A percentile compares a stretch with the other conserved stretches of the same genome.
These are phyloP conservation scores for Anhinga anhinga DNA, from an alignment of 2,113 vertebrate species.

Conservation along the genomic window DNA sequence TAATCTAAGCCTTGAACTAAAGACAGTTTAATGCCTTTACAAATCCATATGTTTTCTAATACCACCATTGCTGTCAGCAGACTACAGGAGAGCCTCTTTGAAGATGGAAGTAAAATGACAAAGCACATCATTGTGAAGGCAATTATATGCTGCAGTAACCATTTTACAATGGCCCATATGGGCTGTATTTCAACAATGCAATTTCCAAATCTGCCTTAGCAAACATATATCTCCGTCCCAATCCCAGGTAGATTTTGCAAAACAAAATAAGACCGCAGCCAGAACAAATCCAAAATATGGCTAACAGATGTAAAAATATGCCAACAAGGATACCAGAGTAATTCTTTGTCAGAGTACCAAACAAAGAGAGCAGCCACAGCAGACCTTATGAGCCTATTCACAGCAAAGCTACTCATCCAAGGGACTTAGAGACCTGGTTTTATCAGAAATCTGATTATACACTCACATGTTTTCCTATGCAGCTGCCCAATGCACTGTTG, in stretches of 20 bases:
- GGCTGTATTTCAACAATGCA: slow-evolving; percentile 76
- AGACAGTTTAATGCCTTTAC: slow-evolving; percentile 67
- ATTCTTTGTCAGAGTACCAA: slow-evolving; percentile 9
- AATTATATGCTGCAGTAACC: slow-evolving; percentile 78
- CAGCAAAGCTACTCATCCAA: slow-evolving; percentile 28
- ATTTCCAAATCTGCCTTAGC: slow-evolving; percentile 78
- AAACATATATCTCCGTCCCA: slow-evolving; percentile 74
- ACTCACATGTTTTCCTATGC: slow-evolving; percentile 17
- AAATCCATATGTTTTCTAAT: slow-evolving; percentile 72
- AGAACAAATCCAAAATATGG: slow-evolving; percentile 60
- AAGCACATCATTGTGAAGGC: slow-evolving; percentile 78
- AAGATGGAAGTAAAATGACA: slow-evolving; percentile 75
- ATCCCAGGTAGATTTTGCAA: slow-evolving; percentile 66
- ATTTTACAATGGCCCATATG: slow-evolving; percentile 73
- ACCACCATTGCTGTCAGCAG: slow-evolving; percentile 66
- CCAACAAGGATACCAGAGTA: slow-evolving; percentile 25
- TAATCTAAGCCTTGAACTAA: slow-evolving; percentile 70
- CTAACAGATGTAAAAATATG: slow-evolving; percentile 63
- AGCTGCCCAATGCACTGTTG: neutral
- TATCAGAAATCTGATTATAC: slow-evolving; percentile 56
- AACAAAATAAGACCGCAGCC: slow-evolving; percentile 52
- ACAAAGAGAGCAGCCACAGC: slow-evolving; percentile 24
- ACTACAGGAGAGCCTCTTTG: slow-evolving; percentile 72
- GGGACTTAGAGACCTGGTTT: slow-evolving; percentile 33
- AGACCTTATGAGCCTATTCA: slow-evolving; percentile 18